Evolutionary conservation across 2,888 invertebrate species (phyloP), one percentile per base, ranked within the genome.

Genomic region (Xylota sylvarum): DNA sequence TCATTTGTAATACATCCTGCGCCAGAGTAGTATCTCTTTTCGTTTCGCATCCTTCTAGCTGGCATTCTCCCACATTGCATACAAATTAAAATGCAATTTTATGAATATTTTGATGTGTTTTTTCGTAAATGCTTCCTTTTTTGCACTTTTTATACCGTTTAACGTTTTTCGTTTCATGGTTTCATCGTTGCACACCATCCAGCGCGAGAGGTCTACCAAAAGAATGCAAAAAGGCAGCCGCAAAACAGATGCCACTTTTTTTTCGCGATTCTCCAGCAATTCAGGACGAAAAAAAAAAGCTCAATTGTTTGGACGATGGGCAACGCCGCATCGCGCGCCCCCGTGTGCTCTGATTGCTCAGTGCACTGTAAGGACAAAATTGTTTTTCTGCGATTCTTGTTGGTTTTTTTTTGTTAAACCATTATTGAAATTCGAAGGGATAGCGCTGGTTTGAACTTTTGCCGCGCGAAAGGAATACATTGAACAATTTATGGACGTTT

Each of bases 61-160:
- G 48, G 35, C 35, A 37, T 64, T 23, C 23, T 1, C 23, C 69
- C 73, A 65, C 65, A 64, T 70, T 65, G 72, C 80, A 76, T 72
- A 73, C 76, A 77, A 86, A 86, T 86, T 86, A 86, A 86, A 86
- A 86, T 86, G 86, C 86, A 81, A 81, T 86, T 86, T 86, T 86
- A 81, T 86, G 81, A 86, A 86, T 81, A 86, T 86, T 79, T 86
- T 81, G 65, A 43, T 62, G 67, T 43, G 46, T 58, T 46, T 50
- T 35, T 27, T 17, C 6, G 27, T 4, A 46, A 35, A 35, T 67
- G 19, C 12, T 40, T 60, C 37, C 32, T 73, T 70, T 70, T 69
- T 72, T 83, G 14, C 2, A 27, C 50, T 77, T 86, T 76, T 77
- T 86, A 46, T 55, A 73, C 23, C 81, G 77, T 81, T 86, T 81